phyloP scores from a whole-genome alignment of 2,888 invertebrate genomes.

The Tenthredo mesomela region DNA sequence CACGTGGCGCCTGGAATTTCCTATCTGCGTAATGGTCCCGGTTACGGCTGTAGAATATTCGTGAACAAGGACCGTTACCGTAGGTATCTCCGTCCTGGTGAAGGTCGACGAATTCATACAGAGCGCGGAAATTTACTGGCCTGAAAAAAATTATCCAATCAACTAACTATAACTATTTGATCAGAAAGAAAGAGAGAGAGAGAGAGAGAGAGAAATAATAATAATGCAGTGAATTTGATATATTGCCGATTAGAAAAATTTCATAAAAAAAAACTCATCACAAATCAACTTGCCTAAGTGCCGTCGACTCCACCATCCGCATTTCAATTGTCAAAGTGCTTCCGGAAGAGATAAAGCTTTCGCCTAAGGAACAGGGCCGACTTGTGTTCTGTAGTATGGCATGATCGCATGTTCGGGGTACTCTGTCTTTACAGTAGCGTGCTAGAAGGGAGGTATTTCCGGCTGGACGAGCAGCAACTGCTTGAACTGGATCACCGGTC shows the following conservation, averaged over 20 bases:
- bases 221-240: conserved; percentile 17
- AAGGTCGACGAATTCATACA: conserved; percentile 93
- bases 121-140: conserved; percentile 90
- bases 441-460: conserved; percentile 90
- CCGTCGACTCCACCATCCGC: conserved; percentile 90
- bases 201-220: not conserved
- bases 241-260: conserved; percentile 51
- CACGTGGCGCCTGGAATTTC: conserved; percentile 89
- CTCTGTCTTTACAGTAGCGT: conserved; percentile 89
- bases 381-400: conserved; percentile 83
- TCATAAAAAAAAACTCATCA: not conserved
- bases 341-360: conserved; percentile 91
- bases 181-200: not conserved
- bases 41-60: conserved; percentile 86
- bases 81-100: conserved; percentile 91
- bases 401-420: conserved; percentile 91
- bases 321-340: conserved; percentile 90
- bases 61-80: conserved; percentile 87
- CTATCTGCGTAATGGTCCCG: conserved; percentile 84
- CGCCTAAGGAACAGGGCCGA: conserved; percentile 89
- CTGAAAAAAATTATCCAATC: conserved; percentile 77
- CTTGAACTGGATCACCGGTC: conserved; percentile 62
- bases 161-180: not conserved
- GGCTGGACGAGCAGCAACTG: conserved; percentile 77
- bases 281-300: conserved; percentile 84